phyloP scores from a whole-genome alignment of 2,113 vertebrate genomes.

The Grammatotria lemairii region DNA sequence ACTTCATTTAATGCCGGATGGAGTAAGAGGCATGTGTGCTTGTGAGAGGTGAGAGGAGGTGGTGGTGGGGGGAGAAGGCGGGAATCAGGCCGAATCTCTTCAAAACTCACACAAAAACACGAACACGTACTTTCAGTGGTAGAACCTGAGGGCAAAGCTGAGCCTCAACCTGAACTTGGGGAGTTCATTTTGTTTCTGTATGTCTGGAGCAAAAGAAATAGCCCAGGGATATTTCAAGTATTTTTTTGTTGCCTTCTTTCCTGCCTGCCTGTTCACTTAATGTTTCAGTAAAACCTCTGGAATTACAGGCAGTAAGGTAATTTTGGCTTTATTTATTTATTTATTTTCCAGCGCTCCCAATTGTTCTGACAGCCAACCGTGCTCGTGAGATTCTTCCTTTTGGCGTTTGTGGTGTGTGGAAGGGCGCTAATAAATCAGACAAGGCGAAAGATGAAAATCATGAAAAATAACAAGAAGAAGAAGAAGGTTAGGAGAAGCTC shows the following conservation, averaged over 20 bases:
- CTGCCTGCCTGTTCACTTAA: slow-evolving; percentile 47
- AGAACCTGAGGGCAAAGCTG: slow-evolving; percentile 53
- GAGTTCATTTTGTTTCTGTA: slow-evolving; percentile 61
- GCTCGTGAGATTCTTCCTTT: slow-evolving; percentile 20
- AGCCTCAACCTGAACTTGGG: slow-evolving; percentile 65
- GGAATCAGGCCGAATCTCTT: slow-evolving; percentile 3
- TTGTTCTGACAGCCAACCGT: slow-evolving; percentile 55
- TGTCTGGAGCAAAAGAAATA: slow-evolving; percentile 58
- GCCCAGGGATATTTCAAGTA: slow-evolving; percentile 31
- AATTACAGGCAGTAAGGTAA: slow-evolving; percentile 66
- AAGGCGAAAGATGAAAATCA: slow-evolving; percentile 15
- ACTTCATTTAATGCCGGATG: slow-evolving; percentile 46
- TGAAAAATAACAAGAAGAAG: slow-evolving; percentile 14
- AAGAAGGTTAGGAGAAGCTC: neutral
- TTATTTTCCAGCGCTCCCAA: slow-evolving; percentile 35
- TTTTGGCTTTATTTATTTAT: slow-evolving; percentile 42
- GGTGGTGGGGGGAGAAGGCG: slow-evolving; percentile 3
- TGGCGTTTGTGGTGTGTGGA: neutral
- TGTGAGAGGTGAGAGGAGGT: slow-evolving; percentile 22
- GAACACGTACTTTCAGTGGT: slow-evolving; percentile 7
- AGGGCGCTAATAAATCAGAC: slow-evolving; percentile 37
- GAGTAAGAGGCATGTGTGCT: slow-evolving; percentile 9
- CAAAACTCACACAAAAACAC: slow-evolving; percentile 1
- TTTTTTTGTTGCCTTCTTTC: neutral
- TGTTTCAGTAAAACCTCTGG: slow-evolving; percentile 45